These are phyloP conservation scores for Petrocephalus schoutedeni DNA, from an alignment of 2,797 vertebrate genomes.

Conservation along the genomic window DNA sequence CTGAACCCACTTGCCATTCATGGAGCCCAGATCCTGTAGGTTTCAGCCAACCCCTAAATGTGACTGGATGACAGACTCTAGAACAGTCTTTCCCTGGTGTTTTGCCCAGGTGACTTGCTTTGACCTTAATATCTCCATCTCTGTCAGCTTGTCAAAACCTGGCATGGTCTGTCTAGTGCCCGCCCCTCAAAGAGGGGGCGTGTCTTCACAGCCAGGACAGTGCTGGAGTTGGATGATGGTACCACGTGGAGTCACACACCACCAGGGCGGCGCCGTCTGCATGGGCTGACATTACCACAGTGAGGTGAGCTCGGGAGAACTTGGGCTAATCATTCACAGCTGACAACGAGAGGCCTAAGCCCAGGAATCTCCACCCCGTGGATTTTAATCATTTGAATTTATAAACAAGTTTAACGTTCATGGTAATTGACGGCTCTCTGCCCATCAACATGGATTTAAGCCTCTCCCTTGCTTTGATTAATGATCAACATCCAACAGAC, in stretches of 20 bases:
- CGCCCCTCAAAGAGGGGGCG: neutral
- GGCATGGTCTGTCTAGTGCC: neutral
- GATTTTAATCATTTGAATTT: constrained; percentile 11
- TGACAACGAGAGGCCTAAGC: neutral
- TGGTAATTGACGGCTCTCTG: constrained; percentile 12
- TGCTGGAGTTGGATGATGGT: neutral
- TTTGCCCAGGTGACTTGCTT: neutral
- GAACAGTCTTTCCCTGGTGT: neutral
- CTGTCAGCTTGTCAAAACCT: neutral
- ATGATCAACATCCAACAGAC: constrained; percentile 8
- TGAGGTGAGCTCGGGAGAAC: neutral
- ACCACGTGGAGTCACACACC: neutral
- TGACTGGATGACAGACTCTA: constrained; percentile 20
- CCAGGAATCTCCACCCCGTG: neutral
- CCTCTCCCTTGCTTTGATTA: constrained; percentile 11
- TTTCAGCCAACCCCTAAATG: constrained; percentile 17
- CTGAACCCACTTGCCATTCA: constrained; percentile 18
- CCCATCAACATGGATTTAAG: constrained; percentile 8
- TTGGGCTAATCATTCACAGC: neutral
- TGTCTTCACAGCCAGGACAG: neutral
- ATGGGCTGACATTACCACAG: neutral
- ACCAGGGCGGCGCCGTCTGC: neutral
- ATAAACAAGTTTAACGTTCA: constrained; percentile 2
- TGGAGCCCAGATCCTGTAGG: constrained; percentile 20
- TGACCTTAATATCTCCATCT: neutral